Conservation (phyloP, 2,888 invertebrate species). For the Dicyrtoma fusca region DNA sequence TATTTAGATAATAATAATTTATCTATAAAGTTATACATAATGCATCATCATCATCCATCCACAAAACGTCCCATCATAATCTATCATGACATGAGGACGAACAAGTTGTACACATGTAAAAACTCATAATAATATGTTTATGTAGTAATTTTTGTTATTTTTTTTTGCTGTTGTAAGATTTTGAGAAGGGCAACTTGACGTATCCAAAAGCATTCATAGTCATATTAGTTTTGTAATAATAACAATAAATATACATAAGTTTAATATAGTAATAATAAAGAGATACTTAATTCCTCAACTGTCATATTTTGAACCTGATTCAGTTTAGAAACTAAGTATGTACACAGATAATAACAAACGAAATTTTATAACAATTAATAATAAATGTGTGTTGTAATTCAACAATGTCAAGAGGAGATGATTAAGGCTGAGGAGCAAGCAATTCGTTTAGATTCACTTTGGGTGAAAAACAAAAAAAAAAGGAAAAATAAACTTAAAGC, state of each 20-base stretch:
- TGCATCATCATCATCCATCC: conserved; percentile 1
- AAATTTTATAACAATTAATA: background rate
- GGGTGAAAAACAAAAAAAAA: too few species aligned
- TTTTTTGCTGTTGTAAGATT: conserved; percentile 4
- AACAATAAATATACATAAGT: conserved; percentile 26
- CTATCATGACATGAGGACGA: too few species aligned
- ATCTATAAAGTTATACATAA: conserved; percentile 22
- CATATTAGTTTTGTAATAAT: background rate
- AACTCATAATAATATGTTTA: conserved; percentile 10
- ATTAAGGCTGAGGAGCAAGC: conserved; percentile 14
- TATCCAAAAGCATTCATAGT: conserved; percentile 10
- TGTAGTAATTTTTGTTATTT: background rate
- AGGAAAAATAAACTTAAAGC: too few species aligned
- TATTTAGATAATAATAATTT: background rate
- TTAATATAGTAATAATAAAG: conserved; percentile 18
- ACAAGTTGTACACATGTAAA: conserved; percentile 3
- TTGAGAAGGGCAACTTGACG: conserved; percentile 21
- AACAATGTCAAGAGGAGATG: conserved; percentile 18
- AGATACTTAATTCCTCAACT: conserved; percentile 1
- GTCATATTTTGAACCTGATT: conserved; percentile 17
- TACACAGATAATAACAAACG: too few species aligned
- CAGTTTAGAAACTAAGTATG: conserved; percentile 14
- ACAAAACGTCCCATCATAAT: too few species aligned
- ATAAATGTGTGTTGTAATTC: conserved; percentile 13
- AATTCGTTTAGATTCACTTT: too few species aligned